Percentiles rank a stretch among this genome's conserved stretches.
These are phyloP conservation scores for Indicator indicator DNA, from an alignment of 2,113 vertebrate genomes.

Conservation along the genomic window DNA sequence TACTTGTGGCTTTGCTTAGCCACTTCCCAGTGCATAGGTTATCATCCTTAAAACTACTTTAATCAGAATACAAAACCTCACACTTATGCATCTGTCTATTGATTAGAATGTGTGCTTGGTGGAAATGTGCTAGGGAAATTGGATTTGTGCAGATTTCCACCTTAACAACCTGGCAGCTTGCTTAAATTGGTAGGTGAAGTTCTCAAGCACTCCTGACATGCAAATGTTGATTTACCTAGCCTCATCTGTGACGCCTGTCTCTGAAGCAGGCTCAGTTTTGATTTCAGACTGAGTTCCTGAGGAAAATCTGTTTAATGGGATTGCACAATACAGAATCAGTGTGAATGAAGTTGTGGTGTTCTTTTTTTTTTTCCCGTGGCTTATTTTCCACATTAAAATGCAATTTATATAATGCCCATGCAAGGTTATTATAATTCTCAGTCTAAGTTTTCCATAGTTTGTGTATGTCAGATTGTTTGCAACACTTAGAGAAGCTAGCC, in stretches of 20 bases:
- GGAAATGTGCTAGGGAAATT: not conserved
- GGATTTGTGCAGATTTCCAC: not conserved
- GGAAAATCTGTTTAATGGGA: not conserved
- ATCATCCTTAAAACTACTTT: not conserved
- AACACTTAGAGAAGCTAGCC: not conserved
- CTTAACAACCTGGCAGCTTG: not conserved
- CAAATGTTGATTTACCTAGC: not conserved
- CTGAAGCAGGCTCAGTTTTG: not conserved
- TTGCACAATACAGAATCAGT: fast-evolving
- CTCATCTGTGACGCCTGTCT: not conserved
- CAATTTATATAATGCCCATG: not conserved
- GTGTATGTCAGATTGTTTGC: conserved; percentile 33
- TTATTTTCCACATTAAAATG: not conserved
- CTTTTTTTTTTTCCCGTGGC: not conserved
- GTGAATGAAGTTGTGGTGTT: not conserved
- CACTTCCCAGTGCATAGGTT: too few relatives aligned
- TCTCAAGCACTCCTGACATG: not conserved
- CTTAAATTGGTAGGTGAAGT: not conserved
- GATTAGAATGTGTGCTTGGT: not conserved
- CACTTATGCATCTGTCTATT: not conserved
- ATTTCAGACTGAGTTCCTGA: fast-evolving
- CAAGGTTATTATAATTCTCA: not conserved
- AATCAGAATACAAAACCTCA: not conserved
- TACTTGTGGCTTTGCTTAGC: not conserved
- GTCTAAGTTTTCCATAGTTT: conserved; percentile 18